Evolutionary conservation across 2,888 invertebrate species (phyloP).

Genomic region (Mythimna loreyi): DNA sequence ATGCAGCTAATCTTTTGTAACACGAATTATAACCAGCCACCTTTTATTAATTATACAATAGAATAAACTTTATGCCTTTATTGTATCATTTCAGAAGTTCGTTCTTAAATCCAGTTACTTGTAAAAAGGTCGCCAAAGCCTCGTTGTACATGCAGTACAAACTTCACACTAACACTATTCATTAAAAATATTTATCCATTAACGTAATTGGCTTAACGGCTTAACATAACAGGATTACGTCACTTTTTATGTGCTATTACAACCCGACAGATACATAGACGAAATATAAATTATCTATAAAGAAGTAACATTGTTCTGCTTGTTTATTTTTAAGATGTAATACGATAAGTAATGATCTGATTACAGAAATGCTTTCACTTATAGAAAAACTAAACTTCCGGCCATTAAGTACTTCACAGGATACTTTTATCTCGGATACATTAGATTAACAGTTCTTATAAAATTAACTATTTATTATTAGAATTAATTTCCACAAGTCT

Average conservation of each 20-base stretch:
- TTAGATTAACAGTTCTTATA: background rate
- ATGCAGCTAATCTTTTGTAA: background rate
- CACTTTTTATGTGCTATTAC: constrained; percentile 19
- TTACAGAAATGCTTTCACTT: background rate
- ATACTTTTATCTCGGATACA: background rate
- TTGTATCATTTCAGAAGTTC: constrained; percentile 6
- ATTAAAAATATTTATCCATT: constrained; percentile 25
- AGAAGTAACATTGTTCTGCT: background rate
- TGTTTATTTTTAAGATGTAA: background rate
- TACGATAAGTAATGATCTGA: background rate
- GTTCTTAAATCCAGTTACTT: no score
- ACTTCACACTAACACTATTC: constrained; percentile 4
- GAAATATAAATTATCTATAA: background rate
- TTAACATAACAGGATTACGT: constrained; percentile 33
- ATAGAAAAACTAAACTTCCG: background rate
- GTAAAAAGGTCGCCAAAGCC: constrained; percentile 5
- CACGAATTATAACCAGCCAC: background rate
- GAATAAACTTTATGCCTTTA: no score
- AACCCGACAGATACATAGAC: background rate
- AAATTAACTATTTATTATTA: no score
- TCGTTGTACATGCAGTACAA: background rate
- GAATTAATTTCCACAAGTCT: no score
- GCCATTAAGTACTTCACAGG: background rate
- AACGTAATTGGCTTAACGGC: constrained; percentile 51
- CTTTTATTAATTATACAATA: constrained; percentile 1